Evolutionary conservation across 1,140 invertebrate species (phyloP).

Genomic region (Drosophila cardini): DNA sequence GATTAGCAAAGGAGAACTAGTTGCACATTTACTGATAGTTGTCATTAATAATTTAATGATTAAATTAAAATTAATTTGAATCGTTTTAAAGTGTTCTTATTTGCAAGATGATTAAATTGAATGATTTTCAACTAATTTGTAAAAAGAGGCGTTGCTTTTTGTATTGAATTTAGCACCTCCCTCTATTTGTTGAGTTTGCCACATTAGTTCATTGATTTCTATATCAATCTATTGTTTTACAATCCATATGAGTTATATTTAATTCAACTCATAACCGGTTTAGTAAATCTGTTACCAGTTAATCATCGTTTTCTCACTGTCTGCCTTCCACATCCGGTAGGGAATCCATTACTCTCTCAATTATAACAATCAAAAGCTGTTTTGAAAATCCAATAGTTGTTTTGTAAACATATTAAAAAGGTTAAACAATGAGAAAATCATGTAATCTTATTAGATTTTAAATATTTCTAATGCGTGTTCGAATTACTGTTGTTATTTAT

Average conservation of each 20-base stretch:
- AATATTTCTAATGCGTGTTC: slow-evolving; percentile 16
- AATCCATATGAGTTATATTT: slow-evolving; percentile 14
- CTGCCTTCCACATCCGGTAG: slow-evolving; percentile 28
- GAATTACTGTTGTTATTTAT: slow-evolving; percentile 24
- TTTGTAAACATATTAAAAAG: no score
- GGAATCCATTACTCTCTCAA: slow-evolving; percentile 14
- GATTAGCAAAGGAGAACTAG: no score
- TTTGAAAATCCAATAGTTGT: slow-evolving; percentile 35
- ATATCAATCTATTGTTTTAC: slow-evolving; percentile 10
- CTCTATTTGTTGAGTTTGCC: slow-evolving; percentile 3
- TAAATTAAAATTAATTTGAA: no score
- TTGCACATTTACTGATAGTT: no score
- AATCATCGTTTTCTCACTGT: slow-evolving; percentile 26
- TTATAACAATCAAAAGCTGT: slow-evolving; percentile 40
- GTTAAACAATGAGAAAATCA: slow-evolving; percentile 33
- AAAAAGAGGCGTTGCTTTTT: slow-evolving; percentile 11
- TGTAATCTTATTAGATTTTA: background rate
- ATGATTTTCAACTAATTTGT: background rate
- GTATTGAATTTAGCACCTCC: slow-evolving; percentile 18
- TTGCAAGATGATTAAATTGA: background rate
- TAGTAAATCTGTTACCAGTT: slow-evolving; percentile 15
- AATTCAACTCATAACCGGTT: slow-evolving; percentile 37
- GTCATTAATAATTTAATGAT: no score
- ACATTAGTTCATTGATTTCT: slow-evolving; percentile 29
- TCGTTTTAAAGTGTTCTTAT: background rate